Percentiles rank a stretch among this genome's conserved stretches.
These are phyloP conservation scores for Phylloscopus trochilus DNA, from an alignment of 2,113 vertebrate species.

Conservation along the genomic window DNA sequence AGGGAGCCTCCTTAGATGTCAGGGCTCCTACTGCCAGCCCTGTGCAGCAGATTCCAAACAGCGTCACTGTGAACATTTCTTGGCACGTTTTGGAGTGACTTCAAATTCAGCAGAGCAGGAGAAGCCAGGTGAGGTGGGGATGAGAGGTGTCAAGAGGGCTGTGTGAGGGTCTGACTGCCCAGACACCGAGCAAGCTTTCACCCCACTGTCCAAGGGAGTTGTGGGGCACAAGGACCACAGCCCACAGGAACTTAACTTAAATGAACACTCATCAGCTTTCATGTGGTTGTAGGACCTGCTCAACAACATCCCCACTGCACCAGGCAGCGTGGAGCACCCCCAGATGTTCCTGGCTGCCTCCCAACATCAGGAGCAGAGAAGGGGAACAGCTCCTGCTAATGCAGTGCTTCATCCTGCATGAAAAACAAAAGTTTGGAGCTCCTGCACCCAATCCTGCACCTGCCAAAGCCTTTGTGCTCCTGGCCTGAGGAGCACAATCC, in stretches of 20 bases:
- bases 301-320: neutral
- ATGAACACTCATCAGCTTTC: neutral
- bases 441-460: neutral
- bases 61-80: neutral
- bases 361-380: rapidly evolving
- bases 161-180: neutral
- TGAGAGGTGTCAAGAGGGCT: neutral
- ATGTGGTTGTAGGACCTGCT: neutral
- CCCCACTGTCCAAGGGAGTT: neutral
- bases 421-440: neutral
- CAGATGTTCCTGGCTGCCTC: neutral
- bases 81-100: neutral
- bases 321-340: neutral
- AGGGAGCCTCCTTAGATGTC: neutral
- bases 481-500: neutral
- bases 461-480: neutral
- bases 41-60: neutral
- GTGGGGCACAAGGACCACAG: neutral
- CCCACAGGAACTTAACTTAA: neutral
- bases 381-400: neutral
- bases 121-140: neutral
- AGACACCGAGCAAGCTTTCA: neutral
- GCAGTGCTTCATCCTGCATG: rapidly evolving
- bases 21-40: neutral
- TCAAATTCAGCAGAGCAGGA: neutral